Evolutionary conservation across 2,888 invertebrate genomes (phyloP).

Genomic region (Oegoconia quadripuncta): DNA sequence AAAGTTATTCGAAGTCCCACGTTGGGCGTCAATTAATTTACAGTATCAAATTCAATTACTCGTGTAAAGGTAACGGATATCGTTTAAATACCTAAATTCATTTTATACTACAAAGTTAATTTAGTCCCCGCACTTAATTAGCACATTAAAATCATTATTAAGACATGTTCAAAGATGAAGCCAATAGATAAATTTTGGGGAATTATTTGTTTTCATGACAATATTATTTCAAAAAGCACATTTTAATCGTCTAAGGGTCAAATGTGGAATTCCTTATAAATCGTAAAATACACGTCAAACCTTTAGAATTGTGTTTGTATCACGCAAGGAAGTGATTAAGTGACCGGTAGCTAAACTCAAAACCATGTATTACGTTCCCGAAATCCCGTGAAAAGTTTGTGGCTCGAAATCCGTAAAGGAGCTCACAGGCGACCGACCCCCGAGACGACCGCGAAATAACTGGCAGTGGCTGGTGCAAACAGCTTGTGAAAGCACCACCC

Average conservation of each 20-base stretch:
- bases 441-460: slow-evolving; percentile 46
- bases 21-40: slow-evolving; percentile 35
- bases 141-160: too few species aligned
- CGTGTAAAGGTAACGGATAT: background rate
- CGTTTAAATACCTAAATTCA: too few species aligned
- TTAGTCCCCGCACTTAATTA: too few species aligned
- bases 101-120: too few species aligned
- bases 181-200: too few species aligned
- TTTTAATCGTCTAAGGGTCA: slow-evolving; percentile 22
- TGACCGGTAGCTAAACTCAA: slow-evolving; percentile 41
- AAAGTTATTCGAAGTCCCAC: slow-evolving; percentile 21
- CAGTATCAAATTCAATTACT: slow-evolving; percentile 1
- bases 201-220: too few species aligned
- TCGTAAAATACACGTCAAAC: slow-evolving; percentile 50
- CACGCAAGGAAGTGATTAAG: slow-evolving; percentile 71
- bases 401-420: slow-evolving; percentile 28
- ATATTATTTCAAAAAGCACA: slow-evolving; percentile 11
- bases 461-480: slow-evolving; percentile 38
- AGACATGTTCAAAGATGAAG: too few species aligned
- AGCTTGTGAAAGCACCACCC: slow-evolving; percentile 52
- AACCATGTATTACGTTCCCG: slow-evolving; percentile 51
- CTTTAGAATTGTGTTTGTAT: slow-evolving; percentile 53
- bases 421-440: slow-evolving; percentile 40
- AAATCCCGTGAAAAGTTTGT: slow-evolving; percentile 72
- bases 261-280: slow-evolving; percentile 26